phyloP scores from a whole-genome alignment of 2,888 invertebrate species.

The Dynastes tityus region DNA sequence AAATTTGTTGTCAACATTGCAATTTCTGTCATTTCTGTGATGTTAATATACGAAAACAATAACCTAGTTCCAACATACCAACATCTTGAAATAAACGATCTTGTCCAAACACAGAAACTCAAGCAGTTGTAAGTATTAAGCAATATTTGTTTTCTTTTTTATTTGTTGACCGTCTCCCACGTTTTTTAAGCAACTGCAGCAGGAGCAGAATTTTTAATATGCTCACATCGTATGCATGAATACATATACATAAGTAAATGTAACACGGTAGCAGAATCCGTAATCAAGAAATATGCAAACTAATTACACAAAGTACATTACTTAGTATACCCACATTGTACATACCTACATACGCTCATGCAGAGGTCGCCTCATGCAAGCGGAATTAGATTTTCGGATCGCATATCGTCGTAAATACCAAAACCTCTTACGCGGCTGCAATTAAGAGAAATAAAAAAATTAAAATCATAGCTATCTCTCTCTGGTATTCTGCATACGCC shows the following conservation, averaged over 20 bases:
- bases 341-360: conserved; percentile 16
- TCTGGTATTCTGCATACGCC: not conserved
- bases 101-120: too few relatives aligned
- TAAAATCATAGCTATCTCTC: not conserved
- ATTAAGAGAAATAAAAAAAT: conserved; percentile 5
- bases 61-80: too few relatives aligned
- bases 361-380: not conserved
- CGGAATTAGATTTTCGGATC: conserved; percentile 20
- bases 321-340: not conserved
- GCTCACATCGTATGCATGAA: not conserved
- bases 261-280: conserved; percentile 1
- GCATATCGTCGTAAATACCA: conserved; percentile 8
- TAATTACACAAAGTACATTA: conserved; percentile 25
- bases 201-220: conserved; percentile 1
- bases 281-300: conserved; percentile 17
- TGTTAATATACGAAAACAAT: too few relatives aligned
- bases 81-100: too few relatives aligned
- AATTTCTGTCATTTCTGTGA: too few relatives aligned
- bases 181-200: not conserved
- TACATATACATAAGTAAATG: not conserved
- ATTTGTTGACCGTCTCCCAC: too few relatives aligned
- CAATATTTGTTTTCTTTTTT: too few relatives aligned
- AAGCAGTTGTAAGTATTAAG: too few relatives aligned
- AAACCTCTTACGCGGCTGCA: not conserved
- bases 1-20: too few relatives aligned